A percentile compares a stretch with the other conserved stretches of the same genome.
These are phyloP conservation scores for Trichogramma dendrolimi DNA, from an alignment of 2,888 invertebrate species.

Conservation along the genomic window DNA sequence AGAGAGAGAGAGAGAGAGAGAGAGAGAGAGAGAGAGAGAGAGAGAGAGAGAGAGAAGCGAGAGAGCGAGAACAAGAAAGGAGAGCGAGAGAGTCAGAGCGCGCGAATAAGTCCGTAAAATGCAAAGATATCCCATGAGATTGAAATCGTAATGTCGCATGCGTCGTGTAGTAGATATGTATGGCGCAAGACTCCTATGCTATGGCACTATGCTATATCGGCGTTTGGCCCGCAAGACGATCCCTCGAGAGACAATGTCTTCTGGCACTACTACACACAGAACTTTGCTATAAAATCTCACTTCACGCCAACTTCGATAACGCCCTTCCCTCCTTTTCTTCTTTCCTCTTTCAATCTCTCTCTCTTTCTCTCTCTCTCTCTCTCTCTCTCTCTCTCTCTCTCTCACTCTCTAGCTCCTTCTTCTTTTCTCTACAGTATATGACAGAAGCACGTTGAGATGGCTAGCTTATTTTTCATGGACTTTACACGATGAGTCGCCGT, in stretches of 20 bases:
- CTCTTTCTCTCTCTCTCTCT: neutral
- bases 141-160: conserved; percentile 42
- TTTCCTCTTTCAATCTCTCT: neutral
- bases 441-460: too few relatives aligned
- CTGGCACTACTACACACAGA: neutral
- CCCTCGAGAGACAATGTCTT: conserved; percentile 13
- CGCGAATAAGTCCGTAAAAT: conserved; percentile 38
- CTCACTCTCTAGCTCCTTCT: neutral
- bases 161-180: conserved; percentile 8
- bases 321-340: neutral
- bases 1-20: too few relatives aligned
- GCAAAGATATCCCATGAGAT: conserved; percentile 39
- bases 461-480: too few relatives aligned
- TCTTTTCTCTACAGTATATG: too few relatives aligned
- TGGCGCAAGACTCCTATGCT: conserved; percentile 2
- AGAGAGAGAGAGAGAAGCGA: too few relatives aligned
- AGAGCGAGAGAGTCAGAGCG: neutral
- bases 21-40: too few relatives aligned
- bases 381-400: neutral
- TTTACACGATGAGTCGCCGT: too few relatives aligned
- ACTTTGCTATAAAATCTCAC: conserved; percentile 7
- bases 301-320: neutral
- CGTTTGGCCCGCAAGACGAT: neutral
- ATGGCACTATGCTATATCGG: too few relatives aligned
- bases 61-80: too few relatives aligned